Conservation (phyloP, 2,888 invertebrate species). For the Zaprionus bogoriensis region DNA sequence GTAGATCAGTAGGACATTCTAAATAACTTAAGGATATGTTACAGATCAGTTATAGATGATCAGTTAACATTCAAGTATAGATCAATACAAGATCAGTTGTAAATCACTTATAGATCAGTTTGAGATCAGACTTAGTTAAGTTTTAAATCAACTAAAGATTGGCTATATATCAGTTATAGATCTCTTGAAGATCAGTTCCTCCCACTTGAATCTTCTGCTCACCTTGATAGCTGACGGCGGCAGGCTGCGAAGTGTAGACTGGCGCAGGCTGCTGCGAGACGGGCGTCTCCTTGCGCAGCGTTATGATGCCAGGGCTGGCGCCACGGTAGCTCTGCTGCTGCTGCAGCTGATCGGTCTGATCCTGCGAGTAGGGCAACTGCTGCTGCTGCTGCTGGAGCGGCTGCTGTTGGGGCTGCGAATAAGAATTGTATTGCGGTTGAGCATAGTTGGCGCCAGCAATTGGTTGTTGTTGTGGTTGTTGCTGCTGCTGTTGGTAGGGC, state of each 20-base stretch:
- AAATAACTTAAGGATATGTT: too few relatives aligned
- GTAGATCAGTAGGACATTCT: too few relatives aligned
- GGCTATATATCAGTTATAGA: too few relatives aligned
- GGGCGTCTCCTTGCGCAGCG: constrained; percentile 88
- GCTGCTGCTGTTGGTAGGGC: constrained; percentile 65
- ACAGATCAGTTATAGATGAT: too few relatives aligned
- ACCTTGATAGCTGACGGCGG: constrained; percentile 89
- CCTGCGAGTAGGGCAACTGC: constrained; percentile 67
- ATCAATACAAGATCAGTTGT: too few relatives aligned
- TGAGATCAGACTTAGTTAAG: too few relatives aligned
- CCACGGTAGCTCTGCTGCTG: constrained; percentile 74
- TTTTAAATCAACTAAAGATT: too few relatives aligned
- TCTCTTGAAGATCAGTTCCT: too few relatives aligned
- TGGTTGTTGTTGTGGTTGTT: constrained; percentile 73
- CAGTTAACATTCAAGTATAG: too few relatives aligned
- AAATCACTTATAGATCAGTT: too few relatives aligned
- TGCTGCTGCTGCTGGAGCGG: constrained; percentile 52
- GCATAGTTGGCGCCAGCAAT: constrained; percentile 73
- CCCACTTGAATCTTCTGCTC: constrained; percentile 20
- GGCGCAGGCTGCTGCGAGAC: constrained; percentile 90
- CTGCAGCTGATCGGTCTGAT: constrained; percentile 73
- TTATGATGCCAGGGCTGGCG: constrained; percentile 84
- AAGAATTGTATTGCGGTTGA: constrained; percentile 82
- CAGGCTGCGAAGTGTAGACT: constrained; percentile 91
- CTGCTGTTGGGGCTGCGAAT: constrained; percentile 80